Evolutionary conservation across 64 coral and sea anemone species (phyloP), one percentile per base, ranked within the genome.

Genomic region (Montipora sp.): DNA sequence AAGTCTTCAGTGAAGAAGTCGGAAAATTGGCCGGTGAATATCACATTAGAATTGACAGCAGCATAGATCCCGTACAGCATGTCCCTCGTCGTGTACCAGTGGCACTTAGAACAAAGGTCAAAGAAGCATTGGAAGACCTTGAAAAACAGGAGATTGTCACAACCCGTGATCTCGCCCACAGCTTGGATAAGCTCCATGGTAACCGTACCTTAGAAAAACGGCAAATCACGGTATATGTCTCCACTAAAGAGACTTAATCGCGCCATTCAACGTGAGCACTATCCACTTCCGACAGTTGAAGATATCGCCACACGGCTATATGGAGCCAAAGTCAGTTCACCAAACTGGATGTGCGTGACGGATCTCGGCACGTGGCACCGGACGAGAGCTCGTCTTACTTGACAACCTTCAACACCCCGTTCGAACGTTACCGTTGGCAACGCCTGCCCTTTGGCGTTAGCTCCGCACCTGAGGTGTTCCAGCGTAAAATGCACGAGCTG

Each of bases 281-380:
- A 55, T 10, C 51, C 51, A 57, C 20, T 80, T 2, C 91, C 83
- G 3, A 93, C 82, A 2, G 87, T 87, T 57, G 82, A 93, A 71
- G 91, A 93, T 8, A 75, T 93, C 13, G 75, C 60, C 9, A 93
- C 91, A n/a, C 22, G 83, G 12, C 1, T 36, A 36, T 36, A 36
- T 74, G 90, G 80, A 1, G 73, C 74, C 5, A 87, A 87, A 24
- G 90, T 92, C 27, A 36, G 8, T 93, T 93, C 72, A 93, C 82
- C 11, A 18, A 69, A 12, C 73, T 89, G n/a, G 87, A 89, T 23
- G 72, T 67, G 5, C n/a, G 24, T 19, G 77, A 89, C 19, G 72
- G 87, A 55, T 77, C 77, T 49, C 77, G 87, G 87, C 87, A 89
- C 2, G 75, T 66, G 2, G 49, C 74, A 45, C 36, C 77, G 58